Percentiles rank a stretch among this genome's conserved stretches.
Conservation (phyloP, 2,797 vertebrate species). For the Tolypeutes matacus region DNA sequence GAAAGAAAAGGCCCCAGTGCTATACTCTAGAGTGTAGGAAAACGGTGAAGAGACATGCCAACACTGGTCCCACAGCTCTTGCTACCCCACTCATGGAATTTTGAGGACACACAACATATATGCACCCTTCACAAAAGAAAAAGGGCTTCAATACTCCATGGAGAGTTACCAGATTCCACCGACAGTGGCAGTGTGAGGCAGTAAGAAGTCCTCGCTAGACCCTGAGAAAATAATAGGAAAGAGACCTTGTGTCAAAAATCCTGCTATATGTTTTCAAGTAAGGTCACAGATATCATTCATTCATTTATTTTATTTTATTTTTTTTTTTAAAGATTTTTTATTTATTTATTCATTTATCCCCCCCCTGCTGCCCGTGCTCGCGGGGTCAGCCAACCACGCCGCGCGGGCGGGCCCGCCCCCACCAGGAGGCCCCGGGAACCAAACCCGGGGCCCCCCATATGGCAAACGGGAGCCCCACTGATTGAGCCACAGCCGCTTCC, state of each 20-base stretch:
- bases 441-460: too few species aligned
- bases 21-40: not conserved
- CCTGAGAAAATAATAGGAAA: not conserved
- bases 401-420: too few species aligned
- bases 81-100: not conserved
- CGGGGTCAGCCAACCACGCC: too few species aligned
- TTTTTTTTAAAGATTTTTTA: too few species aligned
- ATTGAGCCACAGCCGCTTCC: too few species aligned
- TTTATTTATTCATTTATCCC: too few species aligned
- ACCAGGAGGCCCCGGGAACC: too few species aligned
- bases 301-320: too few species aligned
- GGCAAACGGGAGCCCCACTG: too few species aligned
- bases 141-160: not conserved
- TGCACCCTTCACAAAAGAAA: not conserved
- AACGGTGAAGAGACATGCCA: not conserved
- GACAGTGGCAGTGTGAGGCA: not conserved
- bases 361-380: too few species aligned
- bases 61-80: not conserved
- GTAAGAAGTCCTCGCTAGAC: not conserved
- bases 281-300: not conserved
- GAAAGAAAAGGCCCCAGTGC: not conserved
- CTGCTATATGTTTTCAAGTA: slow-evolving; percentile 24
- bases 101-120: not conserved
- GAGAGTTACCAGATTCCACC: not conserved
- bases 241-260: not conserved